Conservation (phyloP, 2,113 vertebrate genomes). For the Cranoglanis bouderius region DNA sequence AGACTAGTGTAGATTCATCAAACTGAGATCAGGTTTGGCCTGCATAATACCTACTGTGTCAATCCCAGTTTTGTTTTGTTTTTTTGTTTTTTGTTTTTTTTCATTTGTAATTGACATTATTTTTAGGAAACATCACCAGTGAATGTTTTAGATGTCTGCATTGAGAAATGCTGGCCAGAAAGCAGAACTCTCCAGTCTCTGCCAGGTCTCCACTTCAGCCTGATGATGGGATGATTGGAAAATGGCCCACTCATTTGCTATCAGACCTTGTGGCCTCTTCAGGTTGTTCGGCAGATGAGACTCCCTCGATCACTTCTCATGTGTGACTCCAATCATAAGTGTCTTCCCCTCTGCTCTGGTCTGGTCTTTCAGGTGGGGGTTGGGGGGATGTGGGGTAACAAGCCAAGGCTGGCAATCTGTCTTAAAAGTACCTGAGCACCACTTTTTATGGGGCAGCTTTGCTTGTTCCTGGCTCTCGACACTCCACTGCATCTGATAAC, state of each 20-base stretch:
- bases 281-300: conserved; percentile 46
- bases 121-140: background rate
- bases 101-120: background rate
- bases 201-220: conserved; percentile 37
- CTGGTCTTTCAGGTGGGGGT: background rate
- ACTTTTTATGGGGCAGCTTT: background rate
- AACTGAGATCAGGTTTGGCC: background rate
- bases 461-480: conserved; percentile 8
- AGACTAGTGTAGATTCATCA: background rate
- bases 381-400: background rate
- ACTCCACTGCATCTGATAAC: conserved; percentile 11
- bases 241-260: conserved; percentile 51
- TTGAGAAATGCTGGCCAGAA: conserved; percentile 17
- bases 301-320: conserved; percentile 44
- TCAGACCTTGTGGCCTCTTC: conserved; percentile 42
- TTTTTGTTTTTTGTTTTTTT: no score
- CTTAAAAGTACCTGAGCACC: conserved; percentile 9
- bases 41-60: background rate
- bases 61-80: no score
- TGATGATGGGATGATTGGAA: conserved; percentile 51
- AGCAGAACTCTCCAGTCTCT: conserved; percentile 38
- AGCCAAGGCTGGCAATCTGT: background rate
- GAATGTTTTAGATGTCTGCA: conserved; percentile 13
- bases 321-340: conserved; percentile 50
- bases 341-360: conserved; percentile 40